Percentiles rank a stretch among this genome's conserved stretches.
Evolutionary conservation across 2,113 vertebrate species (phyloP).

Genomic region (Mobula hypostoma): DNA sequence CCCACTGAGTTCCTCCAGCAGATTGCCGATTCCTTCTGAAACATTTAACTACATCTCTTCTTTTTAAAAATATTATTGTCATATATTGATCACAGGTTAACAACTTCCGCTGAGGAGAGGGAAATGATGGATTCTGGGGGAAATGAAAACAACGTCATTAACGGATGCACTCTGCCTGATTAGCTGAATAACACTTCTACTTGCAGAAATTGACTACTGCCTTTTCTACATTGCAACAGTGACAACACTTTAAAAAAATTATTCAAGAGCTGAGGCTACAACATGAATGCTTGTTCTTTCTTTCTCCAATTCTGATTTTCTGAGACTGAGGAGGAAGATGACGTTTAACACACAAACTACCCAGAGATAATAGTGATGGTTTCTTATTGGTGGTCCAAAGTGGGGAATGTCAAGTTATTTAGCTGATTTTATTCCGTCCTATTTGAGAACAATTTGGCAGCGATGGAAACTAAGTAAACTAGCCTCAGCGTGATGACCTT

Average conservation of each 20-base stretch:
- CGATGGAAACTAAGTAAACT: neutral
- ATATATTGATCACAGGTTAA: neutral
- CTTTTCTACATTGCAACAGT: neutral
- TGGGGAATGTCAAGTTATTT: neutral
- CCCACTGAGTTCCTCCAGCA: no score
- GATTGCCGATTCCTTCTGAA: no score
- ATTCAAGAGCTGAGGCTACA: neutral
- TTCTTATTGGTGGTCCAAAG: neutral
- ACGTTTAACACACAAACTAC: neutral
- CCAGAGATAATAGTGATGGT: neutral
- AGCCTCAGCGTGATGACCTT: neutral
- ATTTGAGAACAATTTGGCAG: neutral
- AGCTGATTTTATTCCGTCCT: neutral
- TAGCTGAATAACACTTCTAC: neutral
- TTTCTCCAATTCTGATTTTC: neutral
- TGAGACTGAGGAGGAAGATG: neutral
- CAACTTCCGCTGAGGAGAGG: neutral
- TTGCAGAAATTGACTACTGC: neutral
- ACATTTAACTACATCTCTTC: no score
- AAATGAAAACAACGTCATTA: neutral
- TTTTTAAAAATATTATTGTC: no score
- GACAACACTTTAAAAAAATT: neutral
- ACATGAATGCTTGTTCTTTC: neutral
- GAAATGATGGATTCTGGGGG: neutral
- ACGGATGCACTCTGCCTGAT: neutral